Base-by-base conservation (phyloP, 2,113 vertebrate species). In the Gila orcuttii region DNA sequence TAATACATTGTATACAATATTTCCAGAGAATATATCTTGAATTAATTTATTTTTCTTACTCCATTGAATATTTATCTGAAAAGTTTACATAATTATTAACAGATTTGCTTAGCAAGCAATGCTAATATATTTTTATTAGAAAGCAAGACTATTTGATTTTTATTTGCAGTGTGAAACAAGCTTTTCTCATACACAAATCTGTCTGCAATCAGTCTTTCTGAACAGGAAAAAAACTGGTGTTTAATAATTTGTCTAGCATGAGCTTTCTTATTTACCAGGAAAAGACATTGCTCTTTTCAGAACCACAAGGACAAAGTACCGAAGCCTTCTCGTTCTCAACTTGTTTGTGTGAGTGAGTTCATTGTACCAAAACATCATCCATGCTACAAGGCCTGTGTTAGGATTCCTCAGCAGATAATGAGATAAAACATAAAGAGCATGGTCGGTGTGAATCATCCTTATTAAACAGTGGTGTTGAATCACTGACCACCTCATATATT, bases 301-400 rank as follows among this genome's bases (percentile, higher is more conserved):
- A 79, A 79, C 28, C 28, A 17, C 4, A 28, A n/a, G n/a, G 45
- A 52, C 47, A 77, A 31, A 77, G 2, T 55, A 39, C 21, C 13
- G 23, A 62, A 25, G 11, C 5, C 13, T 19, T 71, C 69, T 45
- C 12, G 13, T 33, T 33, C 33, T 33, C 33, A 64, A 71, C 15
- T 21, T 77, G 11, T 84, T 80, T 87, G 23, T 55, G 57, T 75
- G 23, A 57, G 7, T 19, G 36, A 68, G 75, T 47, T 80, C 39
- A 45, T 80, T 80, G 42, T 7, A 79, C 2, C 13, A 80, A 80
- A 80, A 45, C 4, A 80, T 42, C n/a, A 28, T n/a, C 6, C 71
- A n/a, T n/a, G 42, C 33, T 60, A 59, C 59, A 60, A 3, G 21
- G 33, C 33, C 7, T 9, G 33, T 60, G 52, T 79, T 21, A 62